phyloP scores from a whole-genome alignment of 1,140 invertebrate species.

The Calliphora vicina region DNA sequence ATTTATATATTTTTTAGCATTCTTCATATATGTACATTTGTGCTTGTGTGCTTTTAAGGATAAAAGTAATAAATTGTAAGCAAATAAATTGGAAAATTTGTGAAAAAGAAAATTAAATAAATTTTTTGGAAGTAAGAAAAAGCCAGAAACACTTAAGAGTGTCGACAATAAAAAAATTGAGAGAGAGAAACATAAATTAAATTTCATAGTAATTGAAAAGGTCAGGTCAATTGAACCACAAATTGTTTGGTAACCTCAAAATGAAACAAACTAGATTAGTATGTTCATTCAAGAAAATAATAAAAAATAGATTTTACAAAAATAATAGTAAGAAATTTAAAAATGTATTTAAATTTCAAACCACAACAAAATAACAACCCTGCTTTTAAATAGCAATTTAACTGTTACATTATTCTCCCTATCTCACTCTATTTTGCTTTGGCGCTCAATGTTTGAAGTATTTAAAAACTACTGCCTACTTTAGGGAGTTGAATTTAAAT shows the following conservation, averaged over 20 bases:
- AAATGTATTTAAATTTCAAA: too few species aligned
- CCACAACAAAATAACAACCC: too few species aligned
- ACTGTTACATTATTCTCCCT: too few species aligned
- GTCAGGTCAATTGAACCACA: background rate
- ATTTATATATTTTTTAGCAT: background rate
- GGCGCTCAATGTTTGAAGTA: too few species aligned
- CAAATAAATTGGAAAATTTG: background rate
- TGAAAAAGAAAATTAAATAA: background rate
- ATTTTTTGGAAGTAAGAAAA: background rate
- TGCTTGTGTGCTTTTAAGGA: background rate
- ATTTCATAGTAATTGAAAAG: background rate
- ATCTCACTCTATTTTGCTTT: too few species aligned
- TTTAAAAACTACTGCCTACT: too few species aligned
- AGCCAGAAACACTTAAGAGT: background rate
- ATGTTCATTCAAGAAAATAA: too few species aligned
- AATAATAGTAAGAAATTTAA: background rate
- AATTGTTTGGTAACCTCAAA: background rate
- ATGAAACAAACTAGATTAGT: too few species aligned
- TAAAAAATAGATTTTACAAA: too few species aligned
- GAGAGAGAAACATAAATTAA: background rate
- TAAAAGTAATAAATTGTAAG: background rate
- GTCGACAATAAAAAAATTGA: background rate
- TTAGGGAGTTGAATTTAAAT: too few species aligned
- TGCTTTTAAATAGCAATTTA: too few species aligned
- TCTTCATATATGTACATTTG: background rate